A percentile compares a stretch with the other conserved stretches of the same genome.
phyloP scores from a whole-genome alignment of 2,888 invertebrate species.

The Xestia sexstrigata region DNA sequence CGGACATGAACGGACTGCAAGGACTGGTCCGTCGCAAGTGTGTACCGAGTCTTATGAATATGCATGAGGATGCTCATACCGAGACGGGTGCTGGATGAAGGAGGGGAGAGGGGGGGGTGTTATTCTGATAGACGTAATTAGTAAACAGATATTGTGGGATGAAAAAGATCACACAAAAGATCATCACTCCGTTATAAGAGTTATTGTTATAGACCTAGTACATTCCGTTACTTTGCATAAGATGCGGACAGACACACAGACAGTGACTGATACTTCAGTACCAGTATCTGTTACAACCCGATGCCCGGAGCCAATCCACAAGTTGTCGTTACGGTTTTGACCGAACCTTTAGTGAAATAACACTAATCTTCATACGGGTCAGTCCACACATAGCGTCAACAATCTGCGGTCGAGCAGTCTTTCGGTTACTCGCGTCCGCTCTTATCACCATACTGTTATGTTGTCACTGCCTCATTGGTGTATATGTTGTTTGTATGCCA shows the following conservation, averaged over 20 bases:
- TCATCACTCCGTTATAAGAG: background rate
- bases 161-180: constrained; percentile 15
- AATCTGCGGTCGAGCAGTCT: background rate
- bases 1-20: constrained; percentile 31
- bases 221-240: background rate
- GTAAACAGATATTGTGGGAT: constrained; percentile 36
- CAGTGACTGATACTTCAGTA: background rate
- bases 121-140: constrained; percentile 40
- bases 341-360: background rate
- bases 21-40: constrained; percentile 46
- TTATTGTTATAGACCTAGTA: background rate
- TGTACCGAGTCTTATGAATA: constrained; percentile 60
- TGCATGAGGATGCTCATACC: constrained; percentile 54
- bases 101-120: background rate
- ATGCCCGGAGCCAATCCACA: background rate
- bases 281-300: background rate
- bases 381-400: background rate
- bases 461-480: too few relatives aligned
- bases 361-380: background rate
- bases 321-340: background rate
- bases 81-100: constrained; percentile 24
- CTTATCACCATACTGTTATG: too few relatives aligned
- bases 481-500: too few relatives aligned
- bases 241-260: background rate
- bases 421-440: background rate